phyloP scores from a whole-genome alignment of 2,113 vertebrate genomes.

The Fulica atra region DNA sequence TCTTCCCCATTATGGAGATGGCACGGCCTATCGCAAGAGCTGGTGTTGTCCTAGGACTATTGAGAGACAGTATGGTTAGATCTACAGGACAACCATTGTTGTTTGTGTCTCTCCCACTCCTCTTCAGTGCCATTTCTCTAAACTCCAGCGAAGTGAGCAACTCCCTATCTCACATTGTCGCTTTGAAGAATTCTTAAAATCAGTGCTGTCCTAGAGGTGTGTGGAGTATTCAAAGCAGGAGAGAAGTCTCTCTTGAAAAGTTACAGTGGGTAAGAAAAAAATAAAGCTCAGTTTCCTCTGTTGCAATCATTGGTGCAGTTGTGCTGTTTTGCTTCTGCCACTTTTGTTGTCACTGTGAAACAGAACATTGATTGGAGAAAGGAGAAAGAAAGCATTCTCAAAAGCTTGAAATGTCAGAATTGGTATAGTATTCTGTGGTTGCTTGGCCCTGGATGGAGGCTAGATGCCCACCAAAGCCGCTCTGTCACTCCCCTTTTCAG shows the following conservation, averaged over 20 bases:
- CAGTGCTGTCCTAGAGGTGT: background rate
- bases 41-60: background rate
- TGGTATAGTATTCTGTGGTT: background rate
- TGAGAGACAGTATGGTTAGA: rapidly evolving
- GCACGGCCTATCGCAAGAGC: background rate
- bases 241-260: background rate
- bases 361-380: background rate
- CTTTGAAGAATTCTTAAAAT: background rate
- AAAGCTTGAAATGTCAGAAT: background rate
- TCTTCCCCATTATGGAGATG: background rate
- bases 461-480: too few relatives aligned
- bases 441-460: too few relatives aligned
- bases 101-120: background rate
- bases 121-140: background rate
- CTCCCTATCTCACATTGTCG: background rate
- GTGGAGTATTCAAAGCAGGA: background rate
- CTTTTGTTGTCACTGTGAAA: background rate
- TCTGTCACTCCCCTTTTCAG: too few relatives aligned
- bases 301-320: background rate
- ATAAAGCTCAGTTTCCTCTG: background rate
- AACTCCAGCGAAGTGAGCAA: background rate
- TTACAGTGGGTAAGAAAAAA: background rate
- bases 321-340: background rate
- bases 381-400: background rate
- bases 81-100: background rate